Conservation (phyloP, 2,888 invertebrate species). For the Gymnocheta viridis region DNA sequence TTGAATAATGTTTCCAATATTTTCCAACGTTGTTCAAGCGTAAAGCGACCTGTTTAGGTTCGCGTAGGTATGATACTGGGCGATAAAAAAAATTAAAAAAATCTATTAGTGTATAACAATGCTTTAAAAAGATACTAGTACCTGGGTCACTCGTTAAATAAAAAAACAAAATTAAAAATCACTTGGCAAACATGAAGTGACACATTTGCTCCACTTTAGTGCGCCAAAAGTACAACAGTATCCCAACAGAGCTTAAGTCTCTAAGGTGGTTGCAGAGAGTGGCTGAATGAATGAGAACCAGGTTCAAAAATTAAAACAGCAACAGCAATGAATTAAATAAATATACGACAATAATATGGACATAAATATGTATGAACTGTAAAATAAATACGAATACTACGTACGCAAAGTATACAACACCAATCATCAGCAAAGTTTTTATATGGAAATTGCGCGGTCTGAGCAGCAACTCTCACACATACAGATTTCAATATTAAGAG, state of each 20-base stretch:
- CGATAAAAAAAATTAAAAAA: too few species aligned
- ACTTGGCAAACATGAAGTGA: slow-evolving; percentile 66
- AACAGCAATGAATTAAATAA: slow-evolving; percentile 35
- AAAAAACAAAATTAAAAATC: slow-evolving; percentile 37
- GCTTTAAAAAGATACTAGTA: too few species aligned
- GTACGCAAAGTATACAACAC: slow-evolving; percentile 33
- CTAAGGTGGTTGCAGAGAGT: slow-evolving; percentile 19
- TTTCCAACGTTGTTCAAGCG: too few species aligned
- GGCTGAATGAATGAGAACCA: slow-evolving; percentile 12
- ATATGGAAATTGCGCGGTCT: slow-evolving; percentile 34
- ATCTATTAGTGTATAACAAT: too few species aligned
- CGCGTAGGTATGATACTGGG: too few species aligned
- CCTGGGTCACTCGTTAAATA: neutral
- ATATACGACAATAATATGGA: slow-evolving; percentile 45
- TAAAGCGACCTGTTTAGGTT: too few species aligned
- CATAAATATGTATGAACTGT: neutral
- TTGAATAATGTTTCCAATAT: too few species aligned
- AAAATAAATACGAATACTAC: slow-evolving; percentile 25
- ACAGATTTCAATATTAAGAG: neutral
- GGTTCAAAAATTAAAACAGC: neutral
- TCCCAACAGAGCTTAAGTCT: slow-evolving; percentile 23
- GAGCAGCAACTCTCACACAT: slow-evolving; percentile 1
- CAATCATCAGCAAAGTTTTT: slow-evolving; percentile 51
- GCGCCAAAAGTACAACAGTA: slow-evolving; percentile 51
- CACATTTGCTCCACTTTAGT: slow-evolving; percentile 62